Conservation (phyloP, 2,888 invertebrate genomes). For the Eremobia ochroleuca region DNA sequence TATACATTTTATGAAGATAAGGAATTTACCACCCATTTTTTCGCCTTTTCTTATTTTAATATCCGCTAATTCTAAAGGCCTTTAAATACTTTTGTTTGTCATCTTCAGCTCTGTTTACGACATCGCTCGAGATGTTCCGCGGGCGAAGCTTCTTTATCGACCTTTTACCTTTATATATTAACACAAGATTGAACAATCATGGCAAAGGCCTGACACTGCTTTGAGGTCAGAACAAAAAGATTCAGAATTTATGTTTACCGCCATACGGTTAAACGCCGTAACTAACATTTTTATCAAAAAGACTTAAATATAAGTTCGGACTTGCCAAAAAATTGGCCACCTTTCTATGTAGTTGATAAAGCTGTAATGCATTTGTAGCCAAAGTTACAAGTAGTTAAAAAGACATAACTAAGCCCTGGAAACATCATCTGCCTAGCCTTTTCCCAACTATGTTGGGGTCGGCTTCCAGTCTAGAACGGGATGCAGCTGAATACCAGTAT, state of each 20-base stretch:
- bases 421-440: too few species aligned
- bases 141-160: conserved; percentile 35
- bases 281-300: not conserved
- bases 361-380: too few species aligned
- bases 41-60: conserved; percentile 39
- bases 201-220: conserved; percentile 17
- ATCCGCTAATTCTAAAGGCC: conserved; percentile 42
- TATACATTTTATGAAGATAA: conserved; percentile 5
- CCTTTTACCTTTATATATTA: conserved; percentile 46
- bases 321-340: too few species aligned
- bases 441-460: too few species aligned
- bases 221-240: conserved; percentile 28
- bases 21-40: conserved; percentile 15
- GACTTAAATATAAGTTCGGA: too few species aligned
- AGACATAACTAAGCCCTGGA: too few species aligned
- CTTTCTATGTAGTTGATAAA: too few species aligned
- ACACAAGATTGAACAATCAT: conserved; percentile 56
- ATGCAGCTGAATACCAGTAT: too few species aligned
- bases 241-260: not conserved
- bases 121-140: conserved; percentile 32
- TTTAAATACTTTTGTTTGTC: conserved; percentile 58
- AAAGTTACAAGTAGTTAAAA: too few species aligned
- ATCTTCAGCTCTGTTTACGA: conserved; percentile 54
- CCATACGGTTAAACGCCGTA: not conserved
- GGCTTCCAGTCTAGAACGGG: too few species aligned